A percentile compares a stretch with the other conserved stretches of the same genome.
phyloP scores from a whole-genome alignment of 2,797 vertebrate genomes.

The Dipus sagitta region DNA sequence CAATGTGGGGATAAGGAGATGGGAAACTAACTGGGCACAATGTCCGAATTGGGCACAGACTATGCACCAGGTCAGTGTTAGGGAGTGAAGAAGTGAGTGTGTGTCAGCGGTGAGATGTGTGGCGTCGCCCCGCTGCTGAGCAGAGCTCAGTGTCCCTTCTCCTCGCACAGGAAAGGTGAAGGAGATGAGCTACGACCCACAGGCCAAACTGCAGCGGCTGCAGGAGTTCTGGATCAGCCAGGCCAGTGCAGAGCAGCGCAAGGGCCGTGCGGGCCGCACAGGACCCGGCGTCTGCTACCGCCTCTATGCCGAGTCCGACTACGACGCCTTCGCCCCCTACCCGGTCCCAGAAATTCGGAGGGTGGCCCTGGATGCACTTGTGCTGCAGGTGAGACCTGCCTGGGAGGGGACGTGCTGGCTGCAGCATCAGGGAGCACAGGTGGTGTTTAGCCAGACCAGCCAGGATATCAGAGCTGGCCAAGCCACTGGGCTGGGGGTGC shows the following conservation, averaged over 20 bases:
- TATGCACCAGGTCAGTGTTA: rapidly evolving
- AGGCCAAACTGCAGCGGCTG: constrained; percentile 95
- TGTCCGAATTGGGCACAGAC: background rate
- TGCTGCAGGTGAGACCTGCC: constrained; percentile 92
- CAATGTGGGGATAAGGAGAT: background rate
- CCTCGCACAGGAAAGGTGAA: constrained; percentile 93
- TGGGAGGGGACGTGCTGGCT: background rate
- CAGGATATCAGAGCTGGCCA: background rate
- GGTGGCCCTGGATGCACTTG: constrained; percentile 93
- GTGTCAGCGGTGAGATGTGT: rapidly evolving
- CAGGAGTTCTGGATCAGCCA: constrained; percentile 99
- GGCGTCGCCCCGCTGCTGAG: rapidly evolving
- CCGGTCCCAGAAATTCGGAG: constrained; percentile 95
- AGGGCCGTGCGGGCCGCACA: constrained; percentile 95
- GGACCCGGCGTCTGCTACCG: constrained; percentile 96
- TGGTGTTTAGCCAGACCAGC: rapidly evolving
- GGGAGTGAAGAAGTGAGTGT: rapidly evolving
- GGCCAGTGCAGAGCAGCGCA: constrained; percentile 96
- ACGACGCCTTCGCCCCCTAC: constrained; percentile 93
- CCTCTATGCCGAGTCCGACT: constrained; percentile 94
- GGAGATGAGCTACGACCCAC: constrained; percentile 96
- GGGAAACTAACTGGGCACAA: background rate
- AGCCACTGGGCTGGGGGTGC: background rate
- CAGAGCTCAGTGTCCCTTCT: rapidly evolving
- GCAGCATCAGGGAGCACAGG: rapidly evolving